A percentile compares a stretch with the other conserved stretches of the same genome.
These are phyloP conservation scores for Diplosoma virens DNA, from an alignment of 23 tunicate genomes.

Conservation along the genomic window DNA sequence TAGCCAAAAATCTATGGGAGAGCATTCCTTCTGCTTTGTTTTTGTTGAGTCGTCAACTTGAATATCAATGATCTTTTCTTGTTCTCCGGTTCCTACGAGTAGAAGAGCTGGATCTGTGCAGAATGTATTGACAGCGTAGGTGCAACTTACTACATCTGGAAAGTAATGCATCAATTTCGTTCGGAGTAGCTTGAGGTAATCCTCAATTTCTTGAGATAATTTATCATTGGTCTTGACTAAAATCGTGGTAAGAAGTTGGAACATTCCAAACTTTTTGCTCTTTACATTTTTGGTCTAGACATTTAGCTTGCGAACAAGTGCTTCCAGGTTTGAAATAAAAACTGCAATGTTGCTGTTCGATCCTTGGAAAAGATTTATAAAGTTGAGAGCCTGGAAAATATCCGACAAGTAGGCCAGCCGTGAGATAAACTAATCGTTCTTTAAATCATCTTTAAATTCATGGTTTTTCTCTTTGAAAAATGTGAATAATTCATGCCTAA, in stretches of 20 bases:
- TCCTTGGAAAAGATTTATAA: slow-evolving; percentile 38
- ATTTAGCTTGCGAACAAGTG: slow-evolving; percentile 30
- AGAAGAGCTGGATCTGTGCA: slow-evolving; percentile 47
- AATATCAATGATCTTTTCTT: slow-evolving; percentile 52
- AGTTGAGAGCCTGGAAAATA: slow-evolving; percentile 34
- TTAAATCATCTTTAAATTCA: slow-evolving; percentile 13
- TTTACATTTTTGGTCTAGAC: slow-evolving; percentile 45
- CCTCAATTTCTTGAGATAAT: slow-evolving; percentile 39
- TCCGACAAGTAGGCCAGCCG: too few species aligned
- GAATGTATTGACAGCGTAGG: slow-evolving; percentile 50
- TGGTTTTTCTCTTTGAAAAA: slow-evolving; percentile 10
- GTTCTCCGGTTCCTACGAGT: slow-evolving; percentile 49
- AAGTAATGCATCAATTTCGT: slow-evolving; percentile 56
- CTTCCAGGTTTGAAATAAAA: slow-evolving; percentile 23
- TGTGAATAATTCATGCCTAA: too few species aligned
- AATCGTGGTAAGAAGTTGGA: slow-evolving; percentile 35
- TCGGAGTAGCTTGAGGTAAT: slow-evolving; percentile 35
- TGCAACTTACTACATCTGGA: slow-evolving; percentile 48
- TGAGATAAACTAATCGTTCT: slow-evolving; percentile 1
- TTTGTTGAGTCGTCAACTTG: slow-evolving; percentile 53
- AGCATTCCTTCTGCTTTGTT: slow-evolving; percentile 46
- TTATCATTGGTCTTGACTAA: slow-evolving; percentile 12
- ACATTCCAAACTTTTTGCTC: slow-evolving; percentile 51
- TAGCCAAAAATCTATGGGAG: slow-evolving; percentile 64
- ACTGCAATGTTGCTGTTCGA: slow-evolving; percentile 13